Conservation (phyloP, 2,888 invertebrate species). For the Magallana nippona region DNA sequence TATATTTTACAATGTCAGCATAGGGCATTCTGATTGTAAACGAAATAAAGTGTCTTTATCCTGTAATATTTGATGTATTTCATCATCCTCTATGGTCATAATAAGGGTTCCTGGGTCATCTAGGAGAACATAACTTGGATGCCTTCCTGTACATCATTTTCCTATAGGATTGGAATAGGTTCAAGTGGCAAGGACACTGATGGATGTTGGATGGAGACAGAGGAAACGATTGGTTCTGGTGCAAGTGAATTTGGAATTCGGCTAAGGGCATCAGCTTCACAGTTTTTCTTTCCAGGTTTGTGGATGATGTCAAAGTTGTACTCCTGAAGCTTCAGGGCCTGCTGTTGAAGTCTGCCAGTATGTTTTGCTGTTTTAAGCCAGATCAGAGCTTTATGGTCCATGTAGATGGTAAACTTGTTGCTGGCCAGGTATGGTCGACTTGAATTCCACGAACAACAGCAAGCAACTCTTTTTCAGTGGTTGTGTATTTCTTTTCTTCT, state of each 20-base stretch:
- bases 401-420: conserved; percentile 52
- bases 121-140: conserved; percentile 12
- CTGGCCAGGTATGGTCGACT: conserved; percentile 52
- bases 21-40: conserved; percentile 50
- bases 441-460: conserved; percentile 58
- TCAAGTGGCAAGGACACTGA: not conserved
- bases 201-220: not conserved
- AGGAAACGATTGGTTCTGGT: not conserved
- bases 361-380: conserved; percentile 54
- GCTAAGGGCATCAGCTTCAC: conserved; percentile 48
- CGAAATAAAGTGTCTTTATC: conserved; percentile 32
- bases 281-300: conserved; percentile 45
- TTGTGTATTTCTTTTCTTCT: conserved; percentile 51
- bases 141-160: conserved; percentile 22
- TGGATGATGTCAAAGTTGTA: conserved; percentile 50
- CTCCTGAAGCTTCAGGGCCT: conserved; percentile 53
- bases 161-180: not conserved
- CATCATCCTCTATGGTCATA: conserved; percentile 22
- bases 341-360: conserved; percentile 51
- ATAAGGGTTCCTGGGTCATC: not conserved
- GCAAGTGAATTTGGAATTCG: not conserved
- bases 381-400: conserved; percentile 56
- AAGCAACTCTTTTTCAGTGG: conserved; percentile 56
- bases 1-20: conserved; percentile 42
- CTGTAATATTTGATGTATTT: not conserved